These are phyloP conservation scores for Parasteatoda tepidariorum DNA, from an alignment of 1,140 invertebrate species.

Conservation along the genomic window DNA sequence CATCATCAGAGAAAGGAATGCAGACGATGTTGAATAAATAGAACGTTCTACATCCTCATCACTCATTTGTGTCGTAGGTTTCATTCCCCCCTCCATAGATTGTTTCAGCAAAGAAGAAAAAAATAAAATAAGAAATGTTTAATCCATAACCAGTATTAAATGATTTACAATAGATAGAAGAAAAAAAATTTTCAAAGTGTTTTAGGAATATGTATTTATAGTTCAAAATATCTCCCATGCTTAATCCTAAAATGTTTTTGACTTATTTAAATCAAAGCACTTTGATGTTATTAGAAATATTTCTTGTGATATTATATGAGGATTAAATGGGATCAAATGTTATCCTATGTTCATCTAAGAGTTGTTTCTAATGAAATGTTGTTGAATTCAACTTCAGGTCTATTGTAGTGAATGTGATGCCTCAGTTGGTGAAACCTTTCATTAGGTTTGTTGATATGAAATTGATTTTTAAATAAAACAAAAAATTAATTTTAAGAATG, in stretches of 20 bases:
- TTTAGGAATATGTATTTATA: background rate
- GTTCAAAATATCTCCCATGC: background rate
- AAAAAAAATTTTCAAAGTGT: background rate
- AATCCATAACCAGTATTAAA: background rate
- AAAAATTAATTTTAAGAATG: conserved; percentile 26
- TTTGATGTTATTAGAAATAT: conserved; percentile 36
- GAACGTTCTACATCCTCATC: too few relatives aligned
- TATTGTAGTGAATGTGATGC: conserved; percentile 16
- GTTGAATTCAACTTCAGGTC: background rate
- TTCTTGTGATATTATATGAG: conserved; percentile 59
- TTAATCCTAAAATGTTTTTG: background rate
- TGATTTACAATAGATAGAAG: background rate
- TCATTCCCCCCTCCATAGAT: too few relatives aligned
- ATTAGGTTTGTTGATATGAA: conserved; percentile 46
- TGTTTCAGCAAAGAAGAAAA: too few relatives aligned
- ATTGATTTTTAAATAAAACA: conserved; percentile 55
- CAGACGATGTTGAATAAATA: too few relatives aligned
- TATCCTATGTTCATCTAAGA: background rate
- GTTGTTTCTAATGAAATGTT: too few relatives aligned
- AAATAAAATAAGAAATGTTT: too few relatives aligned
- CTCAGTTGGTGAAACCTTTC: conserved; percentile 4
- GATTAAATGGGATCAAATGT: conserved; percentile 50
- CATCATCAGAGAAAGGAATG: too few relatives aligned
- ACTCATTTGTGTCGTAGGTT: too few relatives aligned
- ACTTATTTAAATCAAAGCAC: too few relatives aligned